Evolutionary conservation across 1,140 invertebrate species (phyloP), one percentile per base, ranked within the genome.

Genomic region (Amphibalanus amphitrite): DNA sequence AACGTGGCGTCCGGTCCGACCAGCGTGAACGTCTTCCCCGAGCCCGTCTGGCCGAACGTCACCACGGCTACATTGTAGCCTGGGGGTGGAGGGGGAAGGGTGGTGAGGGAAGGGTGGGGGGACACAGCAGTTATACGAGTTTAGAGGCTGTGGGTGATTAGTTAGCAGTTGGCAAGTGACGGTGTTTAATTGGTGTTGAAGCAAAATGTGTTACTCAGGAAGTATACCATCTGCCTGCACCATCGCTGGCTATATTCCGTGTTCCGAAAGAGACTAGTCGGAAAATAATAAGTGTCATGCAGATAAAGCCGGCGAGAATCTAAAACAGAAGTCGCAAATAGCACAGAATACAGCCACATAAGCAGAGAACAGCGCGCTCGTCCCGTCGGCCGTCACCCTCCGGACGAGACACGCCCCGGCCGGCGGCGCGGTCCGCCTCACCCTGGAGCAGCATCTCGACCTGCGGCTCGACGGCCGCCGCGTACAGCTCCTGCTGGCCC

Each of bases 11-110:
- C 86, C 77, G 87, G 86, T 17, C 90, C 90, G 77, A 89, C 87
- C 71, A 92, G 82, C 0, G 89, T 88, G 76, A 87, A 90, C 1
- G 88, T 89, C 80, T 92, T 92, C 4, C 90, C 90, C 75, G 86
- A 87, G 29, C 85, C 86, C 28, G 85, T 83, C 78, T 92, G 90
- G 0, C 90, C 90, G 79, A 90, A 89, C 23, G 89, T 87, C 33
- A 90, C 84, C 67, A 90, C 84, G 28, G 91, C 88, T 29, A 87
- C 85, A 79, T 88, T 87, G 76, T 87, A 88, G 4, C 87, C 78
- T 78, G 68, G 15, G 38, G 59, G 0, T 71, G 25, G 25, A 3
- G n/a, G 17, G 26, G 69, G n/a, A 25, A 59, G 23, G n/a, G 40
- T 17, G 15, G 70, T 20, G 38, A 38, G 29, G 20, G 30, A 6